Evolutionary conservation across 2,797 vertebrate species (phyloP).

Genomic region (Premnoplex brunnescens): DNA sequence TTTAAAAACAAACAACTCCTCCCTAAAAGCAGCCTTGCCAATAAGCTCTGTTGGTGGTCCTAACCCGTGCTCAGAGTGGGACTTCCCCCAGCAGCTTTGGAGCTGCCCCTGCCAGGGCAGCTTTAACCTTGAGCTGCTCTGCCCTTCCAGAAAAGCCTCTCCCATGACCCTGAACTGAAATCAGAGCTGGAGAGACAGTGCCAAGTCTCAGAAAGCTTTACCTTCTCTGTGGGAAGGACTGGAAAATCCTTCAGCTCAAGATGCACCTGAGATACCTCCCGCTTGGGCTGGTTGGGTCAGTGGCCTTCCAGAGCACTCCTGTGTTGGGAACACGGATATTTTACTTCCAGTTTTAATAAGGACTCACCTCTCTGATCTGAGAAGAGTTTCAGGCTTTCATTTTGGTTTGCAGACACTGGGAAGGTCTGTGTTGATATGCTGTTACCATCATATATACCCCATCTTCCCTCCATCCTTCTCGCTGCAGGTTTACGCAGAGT

Average conservation of each 20-base stretch:
- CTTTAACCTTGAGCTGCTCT: neutral
- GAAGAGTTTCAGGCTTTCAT: neutral
- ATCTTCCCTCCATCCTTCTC: neutral
- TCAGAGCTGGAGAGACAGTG: neutral
- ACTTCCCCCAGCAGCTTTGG: neutral
- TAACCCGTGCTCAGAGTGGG: accelerated
- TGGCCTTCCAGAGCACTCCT: neutral
- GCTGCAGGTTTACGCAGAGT: neutral
- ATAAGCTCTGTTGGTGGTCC: conserved; percentile 32
- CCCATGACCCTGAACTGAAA: neutral
- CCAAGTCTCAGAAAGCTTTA: neutral
- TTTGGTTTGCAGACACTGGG: neutral
- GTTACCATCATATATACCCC: neutral
- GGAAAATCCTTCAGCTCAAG: neutral
- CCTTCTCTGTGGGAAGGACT: neutral
- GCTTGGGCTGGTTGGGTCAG: neutral
- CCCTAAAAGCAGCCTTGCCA: conserved; percentile 1
- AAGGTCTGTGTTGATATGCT: accelerated
- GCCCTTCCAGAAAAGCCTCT: neutral
- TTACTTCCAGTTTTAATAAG: neutral
- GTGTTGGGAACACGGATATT: neutral
- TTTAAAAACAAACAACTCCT: conserved; percentile 46
- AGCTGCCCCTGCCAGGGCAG: neutral
- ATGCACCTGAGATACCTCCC: neutral
- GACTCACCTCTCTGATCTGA: neutral